Conservation (phyloP, 2,888 invertebrate species). For the Scaptomyza caliginosa region DNA sequence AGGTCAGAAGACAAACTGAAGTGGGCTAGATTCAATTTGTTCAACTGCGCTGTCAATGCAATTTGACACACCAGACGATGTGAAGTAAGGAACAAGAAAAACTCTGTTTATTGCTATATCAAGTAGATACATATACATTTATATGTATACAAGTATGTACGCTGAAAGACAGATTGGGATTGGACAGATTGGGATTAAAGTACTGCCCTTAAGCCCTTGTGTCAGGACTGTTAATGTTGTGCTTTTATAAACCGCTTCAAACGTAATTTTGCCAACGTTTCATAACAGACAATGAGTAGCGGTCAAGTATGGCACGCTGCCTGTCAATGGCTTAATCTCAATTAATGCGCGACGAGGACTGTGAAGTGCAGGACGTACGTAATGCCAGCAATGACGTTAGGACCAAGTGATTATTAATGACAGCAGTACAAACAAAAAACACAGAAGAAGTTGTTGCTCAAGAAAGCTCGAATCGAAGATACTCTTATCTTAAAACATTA, state of each 20-base stretch:
- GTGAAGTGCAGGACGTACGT: too few species aligned
- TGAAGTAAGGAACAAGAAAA: neutral
- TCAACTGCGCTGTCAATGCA: slow-evolving; percentile 45
- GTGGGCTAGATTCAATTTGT: slow-evolving; percentile 13
- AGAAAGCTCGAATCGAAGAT: too few species aligned
- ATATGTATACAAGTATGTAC: too few species aligned
- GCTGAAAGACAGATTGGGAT: too few species aligned
- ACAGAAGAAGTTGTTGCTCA: too few species aligned
- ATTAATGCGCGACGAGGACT: slow-evolving; percentile 5
- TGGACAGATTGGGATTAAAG: too few species aligned
- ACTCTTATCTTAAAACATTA: too few species aligned
- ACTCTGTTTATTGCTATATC: neutral
- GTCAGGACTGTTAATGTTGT: slow-evolving; percentile 4
- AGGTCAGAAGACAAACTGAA: neutral
- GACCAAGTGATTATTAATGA: too few species aligned
- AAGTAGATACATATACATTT: too few species aligned
- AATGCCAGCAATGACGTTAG: too few species aligned
- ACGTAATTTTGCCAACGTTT: neutral
- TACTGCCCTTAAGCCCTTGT: slow-evolving; percentile 12
- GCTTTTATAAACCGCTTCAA: neutral
- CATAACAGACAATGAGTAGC: slow-evolving; percentile 3
- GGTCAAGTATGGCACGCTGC: slow-evolving; percentile 24
- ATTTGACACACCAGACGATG: slow-evolving; percentile 43
- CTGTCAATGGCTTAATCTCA: slow-evolving; percentile 49
- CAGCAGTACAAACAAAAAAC: too few species aligned